These are phyloP conservation scores for Erythrocercus mccallii DNA, from an alignment of 2,113 vertebrate species.

Conservation along the genomic window DNA sequence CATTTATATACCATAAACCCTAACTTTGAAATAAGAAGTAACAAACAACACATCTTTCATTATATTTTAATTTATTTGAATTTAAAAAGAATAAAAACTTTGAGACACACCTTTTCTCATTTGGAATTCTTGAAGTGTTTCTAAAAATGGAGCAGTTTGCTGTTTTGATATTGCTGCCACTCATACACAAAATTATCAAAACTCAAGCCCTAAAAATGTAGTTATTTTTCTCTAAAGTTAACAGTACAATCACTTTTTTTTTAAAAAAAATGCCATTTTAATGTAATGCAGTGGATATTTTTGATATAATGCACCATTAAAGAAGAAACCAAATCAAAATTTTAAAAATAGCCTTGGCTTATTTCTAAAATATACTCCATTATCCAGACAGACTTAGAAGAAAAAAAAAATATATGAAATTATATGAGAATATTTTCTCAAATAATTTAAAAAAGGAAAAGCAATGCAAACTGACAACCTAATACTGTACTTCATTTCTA, in stretches of 20 bases:
- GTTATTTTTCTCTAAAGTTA: neutral
- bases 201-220: neutral
- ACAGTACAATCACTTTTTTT: neutral
- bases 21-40: neutral
- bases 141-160: neutral
- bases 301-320: neutral
- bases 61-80: constrained; percentile 36
- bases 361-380: neutral
- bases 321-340: neutral
- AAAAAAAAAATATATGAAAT: neutral
- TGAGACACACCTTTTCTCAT: constrained; percentile 1
- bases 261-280: neutral
- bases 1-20: neutral
- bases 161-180: neutral
- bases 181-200: constrained; percentile 13
- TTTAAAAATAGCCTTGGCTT: neutral
- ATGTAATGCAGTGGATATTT: neutral
- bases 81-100: constrained; percentile 10
- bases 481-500: neutral
- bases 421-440: neutral
- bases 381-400: neutral
- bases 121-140: constrained; percentile 14
- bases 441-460: neutral
- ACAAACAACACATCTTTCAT: constrained; percentile 6
- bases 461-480: neutral